These are phyloP conservation scores for Neoitamus cyanurus DNA, from an alignment of 2,888 invertebrate species.

Conservation along the genomic window DNA sequence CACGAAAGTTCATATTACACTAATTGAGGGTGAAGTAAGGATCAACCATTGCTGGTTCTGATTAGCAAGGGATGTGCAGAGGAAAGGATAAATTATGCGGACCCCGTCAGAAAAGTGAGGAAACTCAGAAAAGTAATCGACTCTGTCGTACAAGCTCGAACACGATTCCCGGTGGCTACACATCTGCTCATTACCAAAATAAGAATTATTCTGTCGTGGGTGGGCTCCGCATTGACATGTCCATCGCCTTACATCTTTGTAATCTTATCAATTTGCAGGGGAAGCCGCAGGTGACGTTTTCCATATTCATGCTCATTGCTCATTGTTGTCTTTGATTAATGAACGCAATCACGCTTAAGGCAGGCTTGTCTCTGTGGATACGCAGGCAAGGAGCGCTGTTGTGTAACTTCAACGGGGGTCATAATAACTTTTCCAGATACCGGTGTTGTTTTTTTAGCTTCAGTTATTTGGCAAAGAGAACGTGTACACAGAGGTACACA, in stretches of 20 bases:
- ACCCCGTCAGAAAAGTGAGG: not conserved
- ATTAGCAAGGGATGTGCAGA: not conserved
- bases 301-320: slow-evolving; percentile 5
- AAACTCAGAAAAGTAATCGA: not conserved
- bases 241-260: not conserved
- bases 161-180: not conserved
- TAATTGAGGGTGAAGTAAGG: not conserved
- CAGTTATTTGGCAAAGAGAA: not conserved
- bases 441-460: not conserved
- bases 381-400: not conserved
- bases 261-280: not conserved
- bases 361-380: not conserved
- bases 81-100: not conserved
- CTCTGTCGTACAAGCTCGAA: not conserved
- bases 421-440: not conserved
- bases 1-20: not conserved
- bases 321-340: not conserved
- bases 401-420: not conserved
- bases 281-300: not conserved
- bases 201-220: not conserved
- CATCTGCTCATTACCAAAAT: not conserved
- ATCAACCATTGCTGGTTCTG: not conserved
- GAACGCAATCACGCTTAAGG: not conserved
- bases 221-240: not conserved
- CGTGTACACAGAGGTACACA: not conserved